A percentile compares a stretch with the other conserved stretches of the same genome.
These are phyloP conservation scores for Magallana ariakensis DNA, from an alignment of 1,140 invertebrate species.

Conservation along the genomic window DNA sequence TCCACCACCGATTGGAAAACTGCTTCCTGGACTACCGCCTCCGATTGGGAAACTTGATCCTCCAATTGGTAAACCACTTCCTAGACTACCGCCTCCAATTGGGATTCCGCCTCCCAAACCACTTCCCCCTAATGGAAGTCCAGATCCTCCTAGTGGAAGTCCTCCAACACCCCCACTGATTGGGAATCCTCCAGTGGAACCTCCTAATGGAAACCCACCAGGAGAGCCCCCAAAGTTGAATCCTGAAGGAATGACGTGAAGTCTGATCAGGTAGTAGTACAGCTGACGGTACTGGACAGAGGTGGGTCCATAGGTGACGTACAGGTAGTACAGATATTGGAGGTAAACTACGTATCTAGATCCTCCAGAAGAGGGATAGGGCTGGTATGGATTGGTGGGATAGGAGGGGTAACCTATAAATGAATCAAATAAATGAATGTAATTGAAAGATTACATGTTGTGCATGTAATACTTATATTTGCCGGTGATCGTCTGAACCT, in stretches of 20 bases:
- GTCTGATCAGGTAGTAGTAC: not conserved
- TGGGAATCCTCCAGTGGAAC: conserved; percentile 16
- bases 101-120: not conserved
- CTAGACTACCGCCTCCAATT: not conserved
- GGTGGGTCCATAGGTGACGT: not conserved
- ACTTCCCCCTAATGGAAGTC: not conserved
- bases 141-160: not conserved
- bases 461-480: no score
- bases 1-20: not conserved
- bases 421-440: no score
- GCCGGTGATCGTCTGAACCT: no score
- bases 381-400: not conserved
- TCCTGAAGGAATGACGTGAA: not conserved
- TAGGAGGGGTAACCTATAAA: not conserved
- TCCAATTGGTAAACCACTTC: not conserved
- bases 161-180: not conserved
- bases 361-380: not conserved
- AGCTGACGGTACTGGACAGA: not conserved
- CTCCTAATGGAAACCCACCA: not conserved
- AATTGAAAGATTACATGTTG: no score
- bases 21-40: not conserved
- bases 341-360: not conserved
- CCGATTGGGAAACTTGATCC: not conserved
- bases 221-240: not conserved
- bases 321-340: conserved; percentile 11